Percentiles rank a stretch among this genome's conserved stretches.
Evolutionary conservation across 2,888 invertebrate species (phyloP).

Genomic region (Drosophila macrospina): DNA sequence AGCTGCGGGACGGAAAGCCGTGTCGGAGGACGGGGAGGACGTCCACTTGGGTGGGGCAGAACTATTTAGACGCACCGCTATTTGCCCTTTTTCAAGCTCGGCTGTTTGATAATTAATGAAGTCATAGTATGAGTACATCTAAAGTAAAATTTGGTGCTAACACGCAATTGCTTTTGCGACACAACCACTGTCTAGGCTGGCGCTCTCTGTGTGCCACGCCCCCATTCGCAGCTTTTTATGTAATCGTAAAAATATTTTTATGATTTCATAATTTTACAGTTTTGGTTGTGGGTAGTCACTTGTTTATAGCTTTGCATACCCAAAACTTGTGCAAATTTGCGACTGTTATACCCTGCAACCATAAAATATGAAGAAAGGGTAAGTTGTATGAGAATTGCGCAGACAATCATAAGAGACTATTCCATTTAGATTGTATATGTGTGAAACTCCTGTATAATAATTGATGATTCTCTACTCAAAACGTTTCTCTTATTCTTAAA

Average conservation of each 20-base stretch:
- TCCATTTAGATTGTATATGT: neutral
- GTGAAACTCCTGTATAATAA: neutral
- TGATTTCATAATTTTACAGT: slow-evolving; percentile 82
- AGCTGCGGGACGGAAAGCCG: slow-evolving; percentile 12
- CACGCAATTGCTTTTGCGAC: slow-evolving; percentile 71
- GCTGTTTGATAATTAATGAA: slow-evolving; percentile 81
- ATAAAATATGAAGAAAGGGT: neutral
- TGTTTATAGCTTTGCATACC: slow-evolving; percentile 62
- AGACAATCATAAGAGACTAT: neutral
- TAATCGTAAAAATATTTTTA: slow-evolving; percentile 82
- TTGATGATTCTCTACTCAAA: neutral
- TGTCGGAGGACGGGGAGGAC: neutral
- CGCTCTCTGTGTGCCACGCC: slow-evolving; percentile 53
- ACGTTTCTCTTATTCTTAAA: neutral
- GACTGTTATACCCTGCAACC: slow-evolving; percentile 29
- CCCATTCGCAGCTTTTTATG: slow-evolving; percentile 69
- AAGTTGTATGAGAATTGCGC: neutral
- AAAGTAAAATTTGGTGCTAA: slow-evolving; percentile 73
- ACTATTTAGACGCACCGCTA: slow-evolving; percentile 58
- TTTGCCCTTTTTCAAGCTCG: slow-evolving; percentile 64
- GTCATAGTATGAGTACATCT: slow-evolving; percentile 73
- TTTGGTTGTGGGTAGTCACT: slow-evolving; percentile 51
- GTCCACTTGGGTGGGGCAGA: slow-evolving; percentile 30
- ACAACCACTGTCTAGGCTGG: slow-evolving; percentile 38
- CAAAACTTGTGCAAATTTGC: slow-evolving; percentile 46